Base-by-base conservation (phyloP, 1,140 invertebrate species). In the Lanistes nyassanus region DNA sequence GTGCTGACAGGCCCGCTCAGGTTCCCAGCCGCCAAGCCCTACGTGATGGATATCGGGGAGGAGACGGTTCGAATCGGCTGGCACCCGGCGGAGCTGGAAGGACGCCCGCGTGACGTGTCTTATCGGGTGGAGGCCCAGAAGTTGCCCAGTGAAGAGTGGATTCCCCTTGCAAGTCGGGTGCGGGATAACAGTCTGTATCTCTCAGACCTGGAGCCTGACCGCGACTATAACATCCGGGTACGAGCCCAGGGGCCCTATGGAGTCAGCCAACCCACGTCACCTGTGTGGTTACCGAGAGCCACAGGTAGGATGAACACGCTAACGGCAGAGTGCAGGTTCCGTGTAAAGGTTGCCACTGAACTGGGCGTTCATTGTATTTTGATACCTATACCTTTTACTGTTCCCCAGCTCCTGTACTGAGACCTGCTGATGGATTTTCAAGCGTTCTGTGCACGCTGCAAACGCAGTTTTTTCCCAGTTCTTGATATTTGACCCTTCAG, bases 201-300 rank as follows among this genome's bases (percentile, higher is more conserved):
- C 21, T 80, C 85, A 13, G 83, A 85, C 34, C 79, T 87, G 26
- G 77, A 78, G 23, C 69, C 75, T 34, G 83, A 84, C 56, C 60
- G 82, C 58, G 86, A 87, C 73, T 87, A 84, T 75, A 83, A 84
- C 73, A 80, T 87, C 67, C 51, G 86, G 29, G 82, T 87, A 13
- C 64, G 86, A 37, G 86, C 86, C n/a, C 84, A 87, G 69, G 86
- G 83, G 65, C 81, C 86, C 34, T 86, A 83, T 70, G 86, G 86
- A 16, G 68, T 84, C 53, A 87, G 86, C 76, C 84, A 85, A 64
- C 84, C 86, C 0, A 83, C 86, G 16, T 79, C 82, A 53, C 76
- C 86, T 36, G 73, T 87, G 5, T 86, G 83, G 82, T 74, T 87
- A 56, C 84, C 83, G 7, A 83, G 84, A 76, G 86, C 86, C 42